phyloP scores from a whole-genome alignment of 2,113 vertebrate genomes.

The Pelecanoides urinatrix region DNA sequence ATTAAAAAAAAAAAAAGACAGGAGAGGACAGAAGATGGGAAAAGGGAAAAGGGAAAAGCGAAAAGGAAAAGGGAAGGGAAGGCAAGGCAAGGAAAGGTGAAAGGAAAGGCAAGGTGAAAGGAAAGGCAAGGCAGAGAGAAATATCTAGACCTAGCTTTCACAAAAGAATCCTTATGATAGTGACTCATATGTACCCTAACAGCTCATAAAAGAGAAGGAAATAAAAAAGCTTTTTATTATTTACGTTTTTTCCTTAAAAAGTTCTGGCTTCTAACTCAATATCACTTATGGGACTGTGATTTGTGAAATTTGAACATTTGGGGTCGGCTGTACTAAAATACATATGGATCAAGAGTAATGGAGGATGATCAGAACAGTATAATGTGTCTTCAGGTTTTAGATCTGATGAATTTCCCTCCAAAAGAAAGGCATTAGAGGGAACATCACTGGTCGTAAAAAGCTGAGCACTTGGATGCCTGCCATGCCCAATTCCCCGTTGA shows the following conservation, averaged over 20 bases:
- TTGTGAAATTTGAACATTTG: neutral
- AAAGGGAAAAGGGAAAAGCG: neutral
- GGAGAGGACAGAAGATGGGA: too few species aligned
- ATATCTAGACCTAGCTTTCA: neutral
- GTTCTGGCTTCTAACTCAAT: neutral
- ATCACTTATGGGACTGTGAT: neutral
- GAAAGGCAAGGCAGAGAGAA: neutral
- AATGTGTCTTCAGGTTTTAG: neutral
- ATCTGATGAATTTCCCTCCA: neutral
- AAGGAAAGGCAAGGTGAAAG: neutral
- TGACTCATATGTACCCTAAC: neutral
- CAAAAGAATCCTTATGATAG: neutral
- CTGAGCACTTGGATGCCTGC: conserved; percentile 14
- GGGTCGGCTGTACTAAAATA: neutral
- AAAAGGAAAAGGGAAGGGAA: neutral
- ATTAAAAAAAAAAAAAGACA: neutral
- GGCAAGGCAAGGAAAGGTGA: neutral
- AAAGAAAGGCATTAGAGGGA: conserved; percentile 17
- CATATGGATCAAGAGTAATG: neutral
- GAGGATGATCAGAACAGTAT: neutral
- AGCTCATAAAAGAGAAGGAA: neutral
- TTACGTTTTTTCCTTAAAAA: neutral
- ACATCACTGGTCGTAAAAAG: neutral
- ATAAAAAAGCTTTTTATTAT: neutral
- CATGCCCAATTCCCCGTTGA: neutral